Conservation (phyloP, 2,113 vertebrate genomes). For the Nothobranchius furzeri region DNA sequence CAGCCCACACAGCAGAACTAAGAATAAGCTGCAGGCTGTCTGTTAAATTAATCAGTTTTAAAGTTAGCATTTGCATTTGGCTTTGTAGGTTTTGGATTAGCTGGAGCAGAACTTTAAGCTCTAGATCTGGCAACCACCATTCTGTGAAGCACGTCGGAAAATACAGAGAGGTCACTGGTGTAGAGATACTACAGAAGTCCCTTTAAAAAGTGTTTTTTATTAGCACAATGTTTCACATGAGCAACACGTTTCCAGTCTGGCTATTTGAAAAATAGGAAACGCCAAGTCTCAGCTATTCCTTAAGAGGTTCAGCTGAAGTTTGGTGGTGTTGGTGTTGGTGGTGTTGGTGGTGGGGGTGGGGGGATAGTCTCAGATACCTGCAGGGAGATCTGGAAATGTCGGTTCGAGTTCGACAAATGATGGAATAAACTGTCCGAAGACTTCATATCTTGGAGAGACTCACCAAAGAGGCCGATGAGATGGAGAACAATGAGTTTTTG, state of each 20-base stretch:
- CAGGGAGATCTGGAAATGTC: background rate
- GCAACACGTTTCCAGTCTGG: background rate
- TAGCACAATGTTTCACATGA: no score
- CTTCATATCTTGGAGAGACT: background rate
- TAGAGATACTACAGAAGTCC: no score
- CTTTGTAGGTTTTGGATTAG: background rate
- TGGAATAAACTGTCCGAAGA: background rate
- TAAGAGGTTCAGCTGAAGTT: background rate
- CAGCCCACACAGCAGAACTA: background rate
- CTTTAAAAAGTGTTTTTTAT: no score
- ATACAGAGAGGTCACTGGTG: no score
- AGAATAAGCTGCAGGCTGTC: background rate
- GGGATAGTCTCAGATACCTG: background rate
- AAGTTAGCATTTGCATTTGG: background rate
- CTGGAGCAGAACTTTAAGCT: background rate
- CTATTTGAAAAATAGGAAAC: background rate
- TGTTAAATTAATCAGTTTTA: background rate
- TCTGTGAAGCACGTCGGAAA: background rate
- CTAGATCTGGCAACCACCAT: background rate
- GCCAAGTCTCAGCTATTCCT: slow-evolving; percentile 6
- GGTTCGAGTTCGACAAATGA: background rate
- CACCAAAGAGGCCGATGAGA: background rate
- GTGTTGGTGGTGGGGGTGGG: background rate
- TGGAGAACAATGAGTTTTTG: background rate
- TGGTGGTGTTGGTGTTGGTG: no score